phyloP scores from a whole-genome alignment of 2,113 vertebrate genomes.

The Gasterosteus nipponicus region DNA sequence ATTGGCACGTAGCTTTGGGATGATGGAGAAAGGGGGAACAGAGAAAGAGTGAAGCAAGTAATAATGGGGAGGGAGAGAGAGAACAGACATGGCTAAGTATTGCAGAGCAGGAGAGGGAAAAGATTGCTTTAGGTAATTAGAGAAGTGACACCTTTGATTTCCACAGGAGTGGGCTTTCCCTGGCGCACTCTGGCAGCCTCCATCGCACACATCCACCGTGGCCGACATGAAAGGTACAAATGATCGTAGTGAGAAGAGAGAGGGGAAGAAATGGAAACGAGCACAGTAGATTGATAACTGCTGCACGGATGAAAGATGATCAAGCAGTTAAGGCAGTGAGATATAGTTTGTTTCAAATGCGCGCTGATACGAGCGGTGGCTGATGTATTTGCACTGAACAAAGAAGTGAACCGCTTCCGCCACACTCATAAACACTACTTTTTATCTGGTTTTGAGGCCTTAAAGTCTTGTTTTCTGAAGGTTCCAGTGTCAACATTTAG shows the following conservation, averaged over 20 bases:
- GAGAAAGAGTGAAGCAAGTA: conserved; percentile 31
- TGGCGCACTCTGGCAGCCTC: conserved; percentile 46
- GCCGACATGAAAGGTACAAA: conserved; percentile 63
- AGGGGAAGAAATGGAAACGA: conserved; percentile 27
- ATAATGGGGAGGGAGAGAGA: conserved; percentile 29
- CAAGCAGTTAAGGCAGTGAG: conserved; percentile 40
- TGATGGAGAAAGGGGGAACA: conserved; percentile 43
- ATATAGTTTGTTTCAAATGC: conserved; percentile 39
- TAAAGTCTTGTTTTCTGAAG: background rate
- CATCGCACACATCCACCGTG: conserved; percentile 53
- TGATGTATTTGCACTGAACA: conserved; percentile 53
- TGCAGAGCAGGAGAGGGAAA: conserved; percentile 59
- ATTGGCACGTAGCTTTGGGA: conserved; percentile 63
- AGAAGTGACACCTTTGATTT: conserved; percentile 77
- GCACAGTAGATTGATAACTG: conserved; percentile 51
- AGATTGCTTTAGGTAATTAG: conserved; percentile 78
- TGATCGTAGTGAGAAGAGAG: conserved; percentile 33
- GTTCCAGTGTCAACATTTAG: background rate
- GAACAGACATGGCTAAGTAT: conserved; percentile 42
- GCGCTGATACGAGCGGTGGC: conserved; percentile 10
- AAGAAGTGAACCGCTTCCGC: conserved; percentile 34
- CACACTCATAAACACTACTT: background rate
- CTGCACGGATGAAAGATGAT: conserved; percentile 60
- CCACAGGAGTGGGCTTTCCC: conserved; percentile 37
- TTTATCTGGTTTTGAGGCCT: background rate